Evolutionary conservation across 2,113 vertebrate genomes (phyloP), one percentile per base, ranked within the genome.

Genomic region (Phalacrocorax brasilianus): DNA sequence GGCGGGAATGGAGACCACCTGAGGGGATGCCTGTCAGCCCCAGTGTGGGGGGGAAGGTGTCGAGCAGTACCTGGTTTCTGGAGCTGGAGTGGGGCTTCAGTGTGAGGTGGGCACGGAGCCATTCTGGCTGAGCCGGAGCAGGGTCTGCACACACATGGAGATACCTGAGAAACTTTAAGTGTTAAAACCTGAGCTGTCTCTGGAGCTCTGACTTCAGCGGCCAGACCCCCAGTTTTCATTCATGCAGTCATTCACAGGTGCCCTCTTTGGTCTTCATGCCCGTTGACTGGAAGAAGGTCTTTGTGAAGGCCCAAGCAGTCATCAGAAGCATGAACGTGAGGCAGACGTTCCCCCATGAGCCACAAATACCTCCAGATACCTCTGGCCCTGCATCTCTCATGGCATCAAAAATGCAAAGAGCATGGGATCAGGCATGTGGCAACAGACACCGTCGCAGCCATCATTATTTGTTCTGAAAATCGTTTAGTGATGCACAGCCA

Each of bases 321-420:
- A 1, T 28, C 33, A 18, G 28, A 85, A 83, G 24, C 2, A 1
- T 33, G 27, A 82, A 33, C 0, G 0, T 0, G 1, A 10, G n/a
- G 50, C n/a, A 75, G 66, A 78, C 88, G 9, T 79, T 75, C 13
- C 24, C 21, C n/a, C 50, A 19, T 0, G 5, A 84, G 12, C 18
- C 84, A 61, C 22, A 38, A 32, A 15, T 40, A 35, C 3, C 32
- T 5, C 9, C 44, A 50, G 28, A 15, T 18, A 7, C 30, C 18
- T 8, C 42, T 3, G 14, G 28, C 33, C 56, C 20, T 1, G 2
- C 23, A 33, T 14, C 3, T 75, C 33, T 85, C 47, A 19, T 45
- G 61, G n/a, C 21, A 62, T 30, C 26, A 12, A 30, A 68, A 87
- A 26, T 40, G 16, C n/a, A 44, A 72, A 83, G 20, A 61, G 19